phyloP scores from a whole-genome alignment of 2,113 vertebrate species.

The Catharus bicknelli region DNA sequence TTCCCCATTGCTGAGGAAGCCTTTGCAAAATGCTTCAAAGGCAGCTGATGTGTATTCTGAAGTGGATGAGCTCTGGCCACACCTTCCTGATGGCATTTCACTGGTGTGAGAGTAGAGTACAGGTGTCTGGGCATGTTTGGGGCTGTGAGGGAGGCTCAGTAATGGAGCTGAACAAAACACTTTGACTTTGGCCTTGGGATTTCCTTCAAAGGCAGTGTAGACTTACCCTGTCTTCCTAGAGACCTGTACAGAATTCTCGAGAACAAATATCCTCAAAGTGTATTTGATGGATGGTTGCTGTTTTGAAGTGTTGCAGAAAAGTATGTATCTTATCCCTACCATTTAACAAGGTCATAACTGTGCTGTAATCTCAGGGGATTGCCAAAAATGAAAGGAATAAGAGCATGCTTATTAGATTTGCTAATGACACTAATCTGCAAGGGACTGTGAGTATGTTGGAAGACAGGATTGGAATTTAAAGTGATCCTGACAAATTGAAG shows the following conservation, averaged over 20 bases:
- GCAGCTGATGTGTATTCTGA: background rate
- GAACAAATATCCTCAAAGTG: background rate
- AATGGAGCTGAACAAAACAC: background rate
- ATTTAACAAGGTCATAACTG: conserved; percentile 18
- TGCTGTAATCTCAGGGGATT: background rate
- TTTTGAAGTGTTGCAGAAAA: background rate
- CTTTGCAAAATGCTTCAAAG: background rate
- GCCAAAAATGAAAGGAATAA: conserved; percentile 37
- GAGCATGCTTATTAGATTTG: conserved; percentile 41
- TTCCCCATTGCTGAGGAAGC: background rate
- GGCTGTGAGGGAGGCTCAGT: background rate
- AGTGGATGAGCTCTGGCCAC: background rate
- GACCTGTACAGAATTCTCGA: background rate
- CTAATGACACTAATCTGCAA: conserved; percentile 44
- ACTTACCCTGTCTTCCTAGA: background rate
- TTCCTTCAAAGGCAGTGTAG: background rate
- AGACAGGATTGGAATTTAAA: conserved; percentile 45
- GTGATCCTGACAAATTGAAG: conserved; percentile 36
- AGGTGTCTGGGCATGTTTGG: background rate
- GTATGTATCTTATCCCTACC: background rate
- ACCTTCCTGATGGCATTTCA: background rate
- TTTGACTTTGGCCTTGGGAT: background rate
- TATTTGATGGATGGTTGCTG: background rate
- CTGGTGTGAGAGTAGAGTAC: background rate
- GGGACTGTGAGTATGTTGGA: background rate